Base-by-base conservation (phyloP, 1,140 invertebrate genomes). In the Atta cephalotes region DNA sequence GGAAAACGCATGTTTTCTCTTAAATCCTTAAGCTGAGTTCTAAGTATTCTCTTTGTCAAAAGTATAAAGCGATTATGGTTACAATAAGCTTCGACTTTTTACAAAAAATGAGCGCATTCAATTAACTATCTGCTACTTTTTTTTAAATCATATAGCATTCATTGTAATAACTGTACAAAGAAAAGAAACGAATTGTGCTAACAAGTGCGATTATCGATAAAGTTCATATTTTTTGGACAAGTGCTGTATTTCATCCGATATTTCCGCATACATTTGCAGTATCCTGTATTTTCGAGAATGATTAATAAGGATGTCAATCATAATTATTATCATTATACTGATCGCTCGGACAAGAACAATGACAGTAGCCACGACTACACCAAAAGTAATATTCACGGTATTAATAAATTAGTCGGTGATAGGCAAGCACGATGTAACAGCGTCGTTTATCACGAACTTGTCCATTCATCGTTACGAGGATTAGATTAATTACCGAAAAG, bases 401-500 rank as follows among this genome's bases (percentile, higher is more conserved):
- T 84, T 84, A 84, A 84, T 84, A 84, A 84, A 84, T 84, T 84
- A 84, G 80, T 76, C n/a, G 39, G 18, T 76, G 80, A 84, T 84
- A 84, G 70, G 80, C 80, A 49, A 84, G 80, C 80, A 84, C 56
- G 70, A 74, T 84, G 80, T 84, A 84, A 84, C 80, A 71, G 56
- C 80, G 70, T 84, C 80, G 80, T 84, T 84, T 84, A 84, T 84
- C 80, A 84, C 80, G 56, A 74, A 84, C 80, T 84, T 84, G 80
- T 84, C 80, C 39, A 84, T 74, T 76, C 70, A 62, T 74, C 70
- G 58, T 84, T 84, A 84, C 80, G 56, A 74, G 70, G 80, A 84
- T 84, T 74, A 84, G 80, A 84, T 84, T 84, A 84, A 84, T 84
- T 84, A 76, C 70, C 80, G 80, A 84, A 84, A 84, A 84, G 70